Percentiles rank a stretch among this genome's conserved stretches.
Conservation (phyloP, 1,140 invertebrate genomes). For the Danaus plexippus region DNA sequence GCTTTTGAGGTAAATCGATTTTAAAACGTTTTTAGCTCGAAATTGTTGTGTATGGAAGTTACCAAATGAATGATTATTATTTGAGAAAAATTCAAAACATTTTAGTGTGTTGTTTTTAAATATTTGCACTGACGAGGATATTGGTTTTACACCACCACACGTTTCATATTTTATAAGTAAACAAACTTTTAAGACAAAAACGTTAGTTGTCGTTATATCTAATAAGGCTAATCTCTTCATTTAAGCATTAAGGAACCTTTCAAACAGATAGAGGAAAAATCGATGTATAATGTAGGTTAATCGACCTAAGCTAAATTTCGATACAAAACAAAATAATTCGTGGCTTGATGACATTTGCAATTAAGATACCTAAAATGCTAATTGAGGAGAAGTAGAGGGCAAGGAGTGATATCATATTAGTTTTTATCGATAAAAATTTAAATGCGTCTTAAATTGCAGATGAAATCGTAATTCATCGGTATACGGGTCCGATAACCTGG, state of each 20-base stretch:
- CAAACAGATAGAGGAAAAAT: constrained; percentile 7
- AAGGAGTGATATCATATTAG: constrained; percentile 6
- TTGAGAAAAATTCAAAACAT: constrained; percentile 11
- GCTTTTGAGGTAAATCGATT: no score
- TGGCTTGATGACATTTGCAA: constrained; percentile 11
- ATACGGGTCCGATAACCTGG: constrained; percentile 55
- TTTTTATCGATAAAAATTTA: constrained; percentile 19
- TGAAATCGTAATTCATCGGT: constrained; percentile 44
- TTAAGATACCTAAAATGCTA: constrained; percentile 18
- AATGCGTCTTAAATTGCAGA: constrained; percentile 34
- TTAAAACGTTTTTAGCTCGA: no score
- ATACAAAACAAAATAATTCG: constrained; percentile 1
- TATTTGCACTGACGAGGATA: constrained; percentile 32
- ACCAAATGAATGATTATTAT: no score
- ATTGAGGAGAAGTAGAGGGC: constrained; percentile 19
- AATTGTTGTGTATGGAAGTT: no score
- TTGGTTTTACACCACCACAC: constrained; percentile 22
- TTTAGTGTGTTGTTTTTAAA: constrained; percentile 17
- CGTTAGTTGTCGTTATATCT: not conserved
- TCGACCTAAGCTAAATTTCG: constrained; percentile 4
- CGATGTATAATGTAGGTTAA: constrained; percentile 20
- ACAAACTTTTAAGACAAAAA: not conserved
- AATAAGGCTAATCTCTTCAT: constrained; percentile 24
- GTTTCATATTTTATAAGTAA: constrained; percentile 1
- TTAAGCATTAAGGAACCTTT: no score